A percentile compares a stretch with the other conserved stretches of the same genome.
Evolutionary conservation across 2,888 invertebrate species (phyloP).

Genomic region (Lacanobia wlatinum): DNA sequence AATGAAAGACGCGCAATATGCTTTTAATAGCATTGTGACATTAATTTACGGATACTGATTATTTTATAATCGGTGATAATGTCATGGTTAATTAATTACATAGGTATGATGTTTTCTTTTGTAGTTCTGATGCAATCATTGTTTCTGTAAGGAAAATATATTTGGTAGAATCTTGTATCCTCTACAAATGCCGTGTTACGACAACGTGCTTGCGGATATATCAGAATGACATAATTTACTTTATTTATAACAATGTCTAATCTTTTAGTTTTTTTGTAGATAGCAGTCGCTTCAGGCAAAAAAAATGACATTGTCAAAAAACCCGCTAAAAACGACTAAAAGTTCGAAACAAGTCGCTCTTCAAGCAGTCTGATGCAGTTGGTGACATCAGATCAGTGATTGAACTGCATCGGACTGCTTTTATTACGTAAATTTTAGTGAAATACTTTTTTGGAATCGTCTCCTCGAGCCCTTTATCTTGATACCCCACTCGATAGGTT

Average conservation of each 20-base stretch:
- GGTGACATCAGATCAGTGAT: no score
- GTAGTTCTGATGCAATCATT: slow-evolving; percentile 14
- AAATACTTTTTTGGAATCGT: no score
- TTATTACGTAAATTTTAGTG: no score
- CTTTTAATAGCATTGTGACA: slow-evolving; percentile 23
- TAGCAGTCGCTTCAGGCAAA: no score
- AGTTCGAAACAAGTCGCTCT: no score
- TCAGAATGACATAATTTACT: not conserved
- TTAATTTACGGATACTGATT: slow-evolving; percentile 24
- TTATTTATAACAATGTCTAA: not conserved
- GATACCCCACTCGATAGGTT: no score
- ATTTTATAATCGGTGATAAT: slow-evolving; percentile 14
- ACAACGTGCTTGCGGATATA: not conserved
- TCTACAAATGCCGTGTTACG: not conserved
- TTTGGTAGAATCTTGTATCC: not conserved
- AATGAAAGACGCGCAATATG: slow-evolving; percentile 31
- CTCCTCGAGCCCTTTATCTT: no score
- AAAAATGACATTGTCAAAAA: no score
- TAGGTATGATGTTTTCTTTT: not conserved
- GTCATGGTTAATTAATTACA: slow-evolving; percentile 30
- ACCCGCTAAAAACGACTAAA: no score
- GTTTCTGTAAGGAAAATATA: not conserved
- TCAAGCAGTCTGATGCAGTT: no score
- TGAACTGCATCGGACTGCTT: no score
- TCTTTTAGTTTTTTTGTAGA: no score